phyloP scores from a whole-genome alignment of 1,140 invertebrate species.

The Medauroidea extradentata region DNA sequence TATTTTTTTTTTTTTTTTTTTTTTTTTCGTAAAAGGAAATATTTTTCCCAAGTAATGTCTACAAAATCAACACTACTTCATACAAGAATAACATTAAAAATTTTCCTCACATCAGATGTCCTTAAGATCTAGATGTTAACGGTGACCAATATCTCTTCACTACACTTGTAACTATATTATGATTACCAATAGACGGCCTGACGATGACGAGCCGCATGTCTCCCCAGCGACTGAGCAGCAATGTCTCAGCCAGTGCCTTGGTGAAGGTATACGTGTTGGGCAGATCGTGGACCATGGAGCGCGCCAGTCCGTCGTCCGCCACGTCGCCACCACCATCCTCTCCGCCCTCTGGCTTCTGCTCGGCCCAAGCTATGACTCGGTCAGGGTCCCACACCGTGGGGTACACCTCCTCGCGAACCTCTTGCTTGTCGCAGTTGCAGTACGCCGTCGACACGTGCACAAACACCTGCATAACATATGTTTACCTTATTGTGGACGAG shows the following conservation, averaged over 20 bases:
- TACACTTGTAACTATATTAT: no score
- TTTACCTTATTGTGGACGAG: no score
- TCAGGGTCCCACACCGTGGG: slow-evolving; percentile 59
- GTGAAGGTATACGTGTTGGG: slow-evolving; percentile 88
- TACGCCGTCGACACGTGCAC: slow-evolving; percentile 87
- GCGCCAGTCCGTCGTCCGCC: slow-evolving; percentile 51
- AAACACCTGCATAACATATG: slow-evolving; percentile 57
- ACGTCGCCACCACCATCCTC: slow-evolving; percentile 42
- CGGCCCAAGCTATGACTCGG: slow-evolving; percentile 54
- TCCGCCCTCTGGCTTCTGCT: slow-evolving; percentile 40
- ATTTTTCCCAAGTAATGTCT: no score
- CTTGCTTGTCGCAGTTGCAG: slow-evolving; percentile 68
- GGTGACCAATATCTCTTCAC: no score
- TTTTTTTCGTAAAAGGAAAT: no score
- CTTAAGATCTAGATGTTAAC: no score
- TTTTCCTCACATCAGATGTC: no score
- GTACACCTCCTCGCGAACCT: slow-evolving; percentile 70
- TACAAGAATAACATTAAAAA: no score
- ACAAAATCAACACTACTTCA: no score
- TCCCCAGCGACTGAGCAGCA: slow-evolving; percentile 56
- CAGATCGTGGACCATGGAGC: slow-evolving; percentile 56
- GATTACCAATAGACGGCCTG: slow-evolving; percentile 79
- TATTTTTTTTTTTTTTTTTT: no score
- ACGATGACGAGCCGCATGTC: slow-evolving; percentile 82
- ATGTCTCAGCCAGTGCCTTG: slow-evolving; percentile 77